These are phyloP conservation scores for Agrilus planipennis DNA, from an alignment of 1,140 invertebrate genomes.

Conservation along the genomic window DNA sequence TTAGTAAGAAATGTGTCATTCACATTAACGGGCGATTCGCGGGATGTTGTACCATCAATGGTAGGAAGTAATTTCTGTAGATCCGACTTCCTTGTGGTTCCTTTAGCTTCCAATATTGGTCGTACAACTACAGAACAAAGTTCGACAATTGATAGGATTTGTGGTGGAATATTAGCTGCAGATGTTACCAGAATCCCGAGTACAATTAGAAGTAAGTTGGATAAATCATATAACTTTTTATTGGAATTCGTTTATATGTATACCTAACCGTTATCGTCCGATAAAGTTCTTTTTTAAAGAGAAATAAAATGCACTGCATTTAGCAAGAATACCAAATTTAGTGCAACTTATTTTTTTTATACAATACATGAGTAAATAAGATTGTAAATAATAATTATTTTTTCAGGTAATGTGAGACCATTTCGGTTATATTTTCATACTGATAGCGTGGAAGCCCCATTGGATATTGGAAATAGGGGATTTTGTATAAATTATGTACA, in stretches of 20 bases:
- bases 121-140: conserved; percentile 39
- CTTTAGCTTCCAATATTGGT: conserved; percentile 57
- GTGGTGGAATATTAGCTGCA: conserved; percentile 56
- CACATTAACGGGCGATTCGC: conserved; percentile 60
- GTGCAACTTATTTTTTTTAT: too few relatives aligned
- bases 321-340: too few relatives aligned
- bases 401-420: conserved; percentile 62
- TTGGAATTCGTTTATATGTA: too few relatives aligned
- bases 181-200: conserved; percentile 45
- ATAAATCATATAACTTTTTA: too few relatives aligned
- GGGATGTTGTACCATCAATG: conserved; percentile 49
- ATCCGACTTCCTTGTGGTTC: conserved; percentile 65
- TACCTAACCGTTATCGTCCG: too few relatives aligned
- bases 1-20: conserved; percentile 54
- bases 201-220: conserved; percentile 50
- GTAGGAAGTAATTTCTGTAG: conserved; percentile 55
- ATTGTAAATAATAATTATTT: too few relatives aligned
- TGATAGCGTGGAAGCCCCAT: conserved; percentile 58
- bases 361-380: too few relatives aligned
- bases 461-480: conserved; percentile 60
- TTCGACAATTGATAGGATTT: conserved; percentile 56
- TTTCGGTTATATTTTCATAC: conserved; percentile 68
- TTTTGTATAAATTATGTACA: conserved; percentile 75
- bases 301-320: too few relatives aligned
- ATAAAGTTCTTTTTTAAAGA: too few relatives aligned